Conservation (phyloP, 1,140 invertebrate genomes). For the Lasioglossum albipes region DNA sequence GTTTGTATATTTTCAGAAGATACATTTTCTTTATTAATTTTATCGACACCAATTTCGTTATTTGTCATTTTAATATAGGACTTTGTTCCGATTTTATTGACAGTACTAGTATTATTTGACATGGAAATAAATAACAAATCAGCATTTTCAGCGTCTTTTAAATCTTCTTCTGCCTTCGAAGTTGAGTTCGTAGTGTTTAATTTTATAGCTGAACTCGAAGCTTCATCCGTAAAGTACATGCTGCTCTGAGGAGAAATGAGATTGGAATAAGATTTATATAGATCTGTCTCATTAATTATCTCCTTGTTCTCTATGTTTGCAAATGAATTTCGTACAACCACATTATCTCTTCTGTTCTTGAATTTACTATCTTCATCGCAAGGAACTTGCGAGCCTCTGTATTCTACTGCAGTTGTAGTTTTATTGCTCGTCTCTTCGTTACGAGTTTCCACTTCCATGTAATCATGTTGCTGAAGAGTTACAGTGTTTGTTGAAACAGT, state of each 20-base stretch:
- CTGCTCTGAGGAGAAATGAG: constrained; percentile 36
- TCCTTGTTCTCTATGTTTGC: background rate
- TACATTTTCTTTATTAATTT: background rate
- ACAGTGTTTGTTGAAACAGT: constrained; percentile 14
- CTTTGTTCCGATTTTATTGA: background rate
- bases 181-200: constrained; percentile 12
- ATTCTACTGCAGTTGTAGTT: too few relatives aligned
- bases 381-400: background rate
- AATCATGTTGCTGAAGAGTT: background rate
- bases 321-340: background rate
- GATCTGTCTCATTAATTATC: background rate
- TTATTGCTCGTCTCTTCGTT: background rate
- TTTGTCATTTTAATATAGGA: background rate
- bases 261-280: constrained; percentile 34
- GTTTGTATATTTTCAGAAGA: background rate
- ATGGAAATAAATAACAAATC: background rate
- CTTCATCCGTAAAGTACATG: constrained; percentile 46
- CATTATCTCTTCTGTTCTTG: background rate
- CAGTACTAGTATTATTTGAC: background rate
- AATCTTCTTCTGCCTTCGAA: background rate
- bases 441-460: background rate
- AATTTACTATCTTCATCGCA: background rate
- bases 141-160: background rate
- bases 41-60: background rate
- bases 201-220: constrained; percentile 26